These are phyloP conservation scores for Callionymus lyra DNA, from an alignment of 2,113 vertebrate species.

Conservation along the genomic window DNA sequence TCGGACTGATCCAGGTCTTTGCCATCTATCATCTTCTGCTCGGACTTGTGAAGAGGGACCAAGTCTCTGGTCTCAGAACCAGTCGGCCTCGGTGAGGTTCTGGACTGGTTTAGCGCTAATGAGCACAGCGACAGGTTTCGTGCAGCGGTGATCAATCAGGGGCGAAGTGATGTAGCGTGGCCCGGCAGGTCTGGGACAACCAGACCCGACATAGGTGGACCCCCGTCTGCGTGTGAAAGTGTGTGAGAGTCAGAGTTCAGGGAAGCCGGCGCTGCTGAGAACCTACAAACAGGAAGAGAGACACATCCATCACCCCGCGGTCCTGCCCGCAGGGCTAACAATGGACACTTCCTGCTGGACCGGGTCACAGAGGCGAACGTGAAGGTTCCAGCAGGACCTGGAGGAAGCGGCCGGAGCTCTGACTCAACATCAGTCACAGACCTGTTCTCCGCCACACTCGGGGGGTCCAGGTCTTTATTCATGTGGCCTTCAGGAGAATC, in stretches of 20 bases:
- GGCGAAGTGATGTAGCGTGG: too few species aligned
- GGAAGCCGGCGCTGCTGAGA: slow-evolving; percentile 76
- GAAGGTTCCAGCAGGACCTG: slow-evolving; percentile 17
- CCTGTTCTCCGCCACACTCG: too few species aligned
- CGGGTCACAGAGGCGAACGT: slow-evolving; percentile 34
- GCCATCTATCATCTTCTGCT: too few species aligned
- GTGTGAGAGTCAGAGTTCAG: slow-evolving; percentile 32
- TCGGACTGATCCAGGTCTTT: too few species aligned
- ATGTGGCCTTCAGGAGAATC: slow-evolving; percentile 1
- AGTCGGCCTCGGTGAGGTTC: too few species aligned
- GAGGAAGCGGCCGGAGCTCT: slow-evolving; percentile 37
- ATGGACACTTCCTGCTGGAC: slow-evolving; percentile 76
- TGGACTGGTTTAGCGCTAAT: too few species aligned
- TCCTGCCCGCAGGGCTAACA: slow-evolving; percentile 66
- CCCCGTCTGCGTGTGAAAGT: slow-evolving; percentile 10
- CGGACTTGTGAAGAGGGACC: too few species aligned
- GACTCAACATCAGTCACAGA: slow-evolving; percentile 11
- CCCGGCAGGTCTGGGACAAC: too few species aligned
- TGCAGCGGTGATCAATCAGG: background rate
- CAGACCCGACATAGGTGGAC: too few species aligned
- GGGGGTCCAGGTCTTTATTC: too few species aligned
- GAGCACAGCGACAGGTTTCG: too few species aligned
- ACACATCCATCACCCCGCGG: slow-evolving; percentile 71
- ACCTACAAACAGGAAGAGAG: slow-evolving; percentile 78
- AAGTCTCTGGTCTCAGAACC: slow-evolving; percentile 24